phyloP scores from a whole-genome alignment of 1,140 invertebrate genomes.

The Heliothis subflexa region DNA sequence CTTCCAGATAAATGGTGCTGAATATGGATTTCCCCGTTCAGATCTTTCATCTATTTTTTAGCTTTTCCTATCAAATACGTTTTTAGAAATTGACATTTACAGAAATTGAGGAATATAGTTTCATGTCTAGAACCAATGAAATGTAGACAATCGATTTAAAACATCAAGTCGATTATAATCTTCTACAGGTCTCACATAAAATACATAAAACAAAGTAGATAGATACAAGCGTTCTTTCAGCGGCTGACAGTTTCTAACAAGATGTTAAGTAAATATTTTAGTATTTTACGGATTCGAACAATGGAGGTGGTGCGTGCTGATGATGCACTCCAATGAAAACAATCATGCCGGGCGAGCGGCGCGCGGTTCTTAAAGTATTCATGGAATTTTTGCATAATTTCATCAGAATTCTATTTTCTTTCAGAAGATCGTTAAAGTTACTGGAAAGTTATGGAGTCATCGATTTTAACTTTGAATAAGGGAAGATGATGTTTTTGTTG shows the following conservation, averaged over 20 bases:
- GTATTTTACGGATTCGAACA: constrained; percentile 28
- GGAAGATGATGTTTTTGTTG: too few relatives aligned
- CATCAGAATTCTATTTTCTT: constrained; percentile 3
- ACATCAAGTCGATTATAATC: too few relatives aligned
- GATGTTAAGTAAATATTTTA: constrained; percentile 18
- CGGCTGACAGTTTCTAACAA: constrained; percentile 9
- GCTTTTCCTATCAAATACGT: background rate
- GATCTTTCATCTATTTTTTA: background rate
- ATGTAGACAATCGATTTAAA: background rate
- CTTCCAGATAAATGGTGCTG: background rate
- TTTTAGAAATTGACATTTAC: too few relatives aligned
- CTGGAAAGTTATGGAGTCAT: background rate
- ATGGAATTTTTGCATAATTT: background rate
- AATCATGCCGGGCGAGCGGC: background rate
- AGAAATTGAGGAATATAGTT: too few relatives aligned
- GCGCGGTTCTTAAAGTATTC: background rate
- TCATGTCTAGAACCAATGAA: background rate
- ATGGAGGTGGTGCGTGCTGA: constrained; percentile 7
- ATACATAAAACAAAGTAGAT: background rate
- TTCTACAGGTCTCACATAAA: background rate
- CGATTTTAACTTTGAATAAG: background rate
- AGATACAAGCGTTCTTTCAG: background rate
- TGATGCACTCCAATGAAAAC: constrained; percentile 23
- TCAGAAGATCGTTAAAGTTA: background rate
- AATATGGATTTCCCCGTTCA: constrained; percentile 5